Evolutionary conservation across 2,888 invertebrate species (phyloP).

Genomic region (Perizoma affinitatum): DNA sequence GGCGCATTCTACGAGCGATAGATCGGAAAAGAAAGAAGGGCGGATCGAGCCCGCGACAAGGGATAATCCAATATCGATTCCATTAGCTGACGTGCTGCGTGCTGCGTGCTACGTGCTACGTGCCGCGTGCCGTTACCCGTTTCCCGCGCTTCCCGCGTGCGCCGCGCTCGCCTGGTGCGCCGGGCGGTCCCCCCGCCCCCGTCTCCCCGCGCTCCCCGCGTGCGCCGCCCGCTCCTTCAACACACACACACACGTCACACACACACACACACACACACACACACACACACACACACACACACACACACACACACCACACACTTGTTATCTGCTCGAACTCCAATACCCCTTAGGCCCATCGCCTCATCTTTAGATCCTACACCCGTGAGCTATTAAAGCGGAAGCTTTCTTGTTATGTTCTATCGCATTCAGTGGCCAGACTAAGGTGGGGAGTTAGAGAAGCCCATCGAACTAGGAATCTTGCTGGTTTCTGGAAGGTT

Average conservation of each 20-base stretch:
- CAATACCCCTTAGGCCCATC: too few relatives aligned
- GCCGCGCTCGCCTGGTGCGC: conserved; percentile 94
- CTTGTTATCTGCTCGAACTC: too few relatives aligned
- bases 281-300: conserved; percentile 36
- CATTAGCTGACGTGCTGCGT: conserved; percentile 1
- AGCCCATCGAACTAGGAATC: too few relatives aligned
- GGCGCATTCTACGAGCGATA: conserved; percentile 38
- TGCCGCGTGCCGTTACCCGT: conserved; percentile 86
- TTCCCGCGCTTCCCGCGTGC: conserved; percentile 96
- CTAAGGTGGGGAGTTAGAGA: too few relatives aligned
- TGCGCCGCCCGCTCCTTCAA: conserved; percentile 85
- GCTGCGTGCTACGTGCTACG: conserved; percentile 14
- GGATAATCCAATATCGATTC: too few relatives aligned
- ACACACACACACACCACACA: too few relatives aligned
- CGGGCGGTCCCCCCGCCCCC: conserved; percentile 90
- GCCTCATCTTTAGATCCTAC: too few relatives aligned
- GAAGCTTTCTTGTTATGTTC: too few relatives aligned
- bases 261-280: too few relatives aligned
- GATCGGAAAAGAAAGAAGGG: conserved; percentile 27
- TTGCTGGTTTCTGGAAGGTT: too few relatives aligned
- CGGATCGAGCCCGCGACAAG: background rate
- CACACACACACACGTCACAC: conserved; percentile 43
- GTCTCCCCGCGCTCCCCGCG: conserved; percentile 92
- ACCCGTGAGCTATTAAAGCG: too few relatives aligned
- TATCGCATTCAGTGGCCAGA: too few relatives aligned